Evolutionary conservation across 2,888 invertebrate species (phyloP).

Genomic region (Acleris laterana): DNA sequence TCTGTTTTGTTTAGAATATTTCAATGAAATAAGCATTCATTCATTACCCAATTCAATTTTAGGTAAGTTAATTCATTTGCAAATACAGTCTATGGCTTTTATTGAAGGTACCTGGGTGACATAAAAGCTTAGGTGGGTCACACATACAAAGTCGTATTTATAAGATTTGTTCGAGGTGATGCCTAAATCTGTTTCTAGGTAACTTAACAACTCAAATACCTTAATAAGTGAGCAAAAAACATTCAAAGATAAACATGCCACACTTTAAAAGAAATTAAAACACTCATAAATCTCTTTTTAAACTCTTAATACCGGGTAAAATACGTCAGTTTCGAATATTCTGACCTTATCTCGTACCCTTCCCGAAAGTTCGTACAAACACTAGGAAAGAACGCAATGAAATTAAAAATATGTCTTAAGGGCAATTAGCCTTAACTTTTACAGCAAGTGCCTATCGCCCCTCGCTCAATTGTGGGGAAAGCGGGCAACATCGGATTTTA

Average conservation of each 20-base stretch:
- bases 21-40: no score
- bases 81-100: no score
- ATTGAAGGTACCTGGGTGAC: no score
- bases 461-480: conserved; percentile 81
- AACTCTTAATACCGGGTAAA: conserved; percentile 64
- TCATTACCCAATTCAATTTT: no score
- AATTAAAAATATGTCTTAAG: conserved; percentile 86
- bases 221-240: neutral
- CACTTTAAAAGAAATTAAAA: conserved; percentile 31
- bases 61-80: no score
- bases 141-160: no score
- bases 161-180: no score
- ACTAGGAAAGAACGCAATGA: conserved; percentile 83
- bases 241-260: conserved; percentile 13
- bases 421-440: conserved; percentile 85
- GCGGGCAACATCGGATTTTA: conserved; percentile 75
- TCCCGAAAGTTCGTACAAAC: conserved; percentile 76
- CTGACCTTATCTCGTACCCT: conserved; percentile 82
- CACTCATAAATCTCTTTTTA: conserved; percentile 26
- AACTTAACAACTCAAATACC: no score
- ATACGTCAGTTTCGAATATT: conserved; percentile 78
- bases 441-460: conserved; percentile 81
- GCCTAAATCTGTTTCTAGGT: no score
- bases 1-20: no score
- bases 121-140: no score